Evolutionary conservation across 2,797 vertebrate genomes (phyloP).

Genomic region (Bufotes viridis): DNA sequence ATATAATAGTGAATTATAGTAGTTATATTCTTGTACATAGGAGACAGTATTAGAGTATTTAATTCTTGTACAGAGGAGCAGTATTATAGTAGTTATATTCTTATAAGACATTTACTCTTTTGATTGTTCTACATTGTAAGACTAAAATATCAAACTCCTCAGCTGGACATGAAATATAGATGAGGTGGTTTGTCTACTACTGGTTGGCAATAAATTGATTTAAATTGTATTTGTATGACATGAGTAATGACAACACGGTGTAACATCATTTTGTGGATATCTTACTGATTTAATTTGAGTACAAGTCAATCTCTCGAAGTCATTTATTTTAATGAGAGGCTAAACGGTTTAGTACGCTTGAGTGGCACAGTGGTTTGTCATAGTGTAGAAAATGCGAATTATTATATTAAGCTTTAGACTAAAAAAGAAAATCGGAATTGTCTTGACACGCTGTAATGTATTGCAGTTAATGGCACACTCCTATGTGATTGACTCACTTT

Average conservation of each 20-base stretch:
- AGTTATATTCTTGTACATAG: not conserved
- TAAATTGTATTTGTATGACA: conserved; percentile 42
- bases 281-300: conserved; percentile 28
- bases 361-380: conserved; percentile 7
- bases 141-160: not conserved
- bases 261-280: conserved; percentile 26
- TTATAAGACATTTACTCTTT: not conserved
- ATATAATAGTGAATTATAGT: not conserved
- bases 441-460: not conserved
- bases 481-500: not conserved
- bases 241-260: conserved; percentile 29
- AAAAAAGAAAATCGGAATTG: not conserved
- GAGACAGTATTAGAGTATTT: not conserved
- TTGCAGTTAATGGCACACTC: not conserved
- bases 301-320: conserved; percentile 43
- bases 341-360: conserved; percentile 21
- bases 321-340: conserved; percentile 35
- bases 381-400: not conserved
- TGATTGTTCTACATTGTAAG: not conserved
- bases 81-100: not conserved
- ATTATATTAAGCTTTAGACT: not conserved
- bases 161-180: not conserved
- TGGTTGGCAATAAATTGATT: conserved; percentile 24
- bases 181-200: not conserved
- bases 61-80: not conserved